Base-by-base conservation (phyloP, 2,888 invertebrate genomes). In the Apamea monoglypha region DNA sequence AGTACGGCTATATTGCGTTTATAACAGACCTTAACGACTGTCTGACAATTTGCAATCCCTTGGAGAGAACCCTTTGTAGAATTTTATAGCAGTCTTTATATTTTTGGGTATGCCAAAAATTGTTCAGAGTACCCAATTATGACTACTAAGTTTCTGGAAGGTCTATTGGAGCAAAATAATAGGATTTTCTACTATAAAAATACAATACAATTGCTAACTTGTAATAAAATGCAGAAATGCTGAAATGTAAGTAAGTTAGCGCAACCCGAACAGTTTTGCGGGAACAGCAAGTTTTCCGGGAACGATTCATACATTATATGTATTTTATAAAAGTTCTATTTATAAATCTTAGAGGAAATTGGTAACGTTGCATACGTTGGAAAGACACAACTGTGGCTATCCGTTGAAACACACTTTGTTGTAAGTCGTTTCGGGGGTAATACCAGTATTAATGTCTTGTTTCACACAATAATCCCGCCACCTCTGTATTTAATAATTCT, bases 191-290 rank as follows among this genome's bases (percentile, higher is more conserved):
- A 73, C 71, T 16, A 71, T 68, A 80, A 80, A 66, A 86, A 75
- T 74, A 83, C 63, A 69, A 80, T 76, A 76, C 32, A 69, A 83
- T 77, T 44, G 76, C 44, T 25, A 87, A 73, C 76, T 83, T 80
- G 32, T 75, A 80, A 75, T n/a, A n/a, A n/a, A n/a, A n/a, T n/a
- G n/a, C n/a, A n/a, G n/a, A n/a, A n/a, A n/a, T 80, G 73, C 84
- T 73, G 84, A 80, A 80, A 80, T 83, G 71, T 86, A 83, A 79
- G 71, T 76, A 68, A 87, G 84, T 83, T 83, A 84, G 75, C 32
- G 84, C 83, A 77, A 70, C 69, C 47, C 72, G 66, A 66, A 70
- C 75, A 73, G 70, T 78, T 85, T 76, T 74, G 66, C 61, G 73
- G 67, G 75, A 72, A 68, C 50, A 36, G 68, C 50, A 69, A 84